Evolutionary conservation across 2,113 vertebrate species (phyloP), one percentile per base, ranked within the genome.

Genomic region (Barbus barbus): DNA sequence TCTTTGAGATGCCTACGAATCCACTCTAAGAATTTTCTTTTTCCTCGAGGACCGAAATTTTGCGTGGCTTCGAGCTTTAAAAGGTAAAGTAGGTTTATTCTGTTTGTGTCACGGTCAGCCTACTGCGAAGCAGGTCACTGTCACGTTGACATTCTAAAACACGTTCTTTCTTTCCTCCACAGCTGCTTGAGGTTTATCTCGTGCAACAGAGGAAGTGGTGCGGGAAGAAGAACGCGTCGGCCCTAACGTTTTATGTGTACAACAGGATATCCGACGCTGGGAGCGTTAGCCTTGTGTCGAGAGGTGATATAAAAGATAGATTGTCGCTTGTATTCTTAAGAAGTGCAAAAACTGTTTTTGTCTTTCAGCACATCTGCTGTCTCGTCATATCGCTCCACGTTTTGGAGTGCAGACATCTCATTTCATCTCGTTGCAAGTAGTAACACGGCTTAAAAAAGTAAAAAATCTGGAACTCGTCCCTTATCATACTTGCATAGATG

Each of bases 201-300:
- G 24, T 90, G 71, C 78, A 85, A 86, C 75, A 91, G 90, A 93
- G 94, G 93, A 94, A 93, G 93, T 92, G 91, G 90, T 87, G 81
- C 38, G 58, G 76, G 89, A 88, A 88, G 77, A 84, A 89, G 86
- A 87, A 87, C 83, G 83, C 81, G 69, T 72, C 78, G 56, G 69
- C 83, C 88, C 86, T 88, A 89, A 84, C 82, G 44, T 44, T 69
- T n/a, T 24, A 74, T 72, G 89, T 91, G 91, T 91, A 92, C 88
- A 93, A 92, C 92, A 93, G 93, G 92, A 94, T 93, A 91, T 93
- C 92, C 91, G 86, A 92, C 81, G 87, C 78, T 89, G 85, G 87
- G 92, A 91, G 91, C 89, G 89, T 86, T 91, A 87, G 90, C 76
- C 83, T 77, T 72, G 69, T 87, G 82, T 41, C 78, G 24, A 24